phyloP scores from a whole-genome alignment of 2,797 vertebrate genomes.

The Botia kubotai region DNA sequence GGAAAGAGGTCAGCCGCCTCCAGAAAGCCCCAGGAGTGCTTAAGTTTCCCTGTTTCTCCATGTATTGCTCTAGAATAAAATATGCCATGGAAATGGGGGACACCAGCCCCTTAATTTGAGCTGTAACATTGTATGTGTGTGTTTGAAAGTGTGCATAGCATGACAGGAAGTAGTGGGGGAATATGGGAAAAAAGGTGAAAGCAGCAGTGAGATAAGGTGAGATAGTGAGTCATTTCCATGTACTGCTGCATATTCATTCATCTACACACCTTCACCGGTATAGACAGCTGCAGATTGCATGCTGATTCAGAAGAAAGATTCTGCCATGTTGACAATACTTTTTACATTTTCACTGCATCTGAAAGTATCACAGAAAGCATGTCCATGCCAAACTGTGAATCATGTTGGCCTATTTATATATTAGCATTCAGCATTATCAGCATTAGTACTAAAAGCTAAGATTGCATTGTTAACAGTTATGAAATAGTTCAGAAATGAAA shows the following conservation, averaged over 20 bases:
- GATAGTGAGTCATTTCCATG: neutral
- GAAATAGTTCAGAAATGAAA: too few relatives aligned
- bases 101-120: neutral
- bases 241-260: neutral
- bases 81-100: neutral
- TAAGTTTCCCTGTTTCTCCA: neutral
- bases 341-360: neutral
- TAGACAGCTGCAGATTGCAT: neutral
- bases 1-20: neutral
- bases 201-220: neutral
- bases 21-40: constrained; percentile 17
- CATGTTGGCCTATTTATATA: neutral
- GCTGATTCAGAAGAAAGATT: neutral
- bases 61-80: constrained; percentile 8
- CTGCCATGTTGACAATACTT: neutral
- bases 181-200: neutral
- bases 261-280: neutral
- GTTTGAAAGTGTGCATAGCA: neutral
- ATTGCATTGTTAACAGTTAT: too few relatives aligned
- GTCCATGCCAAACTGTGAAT: neutral
- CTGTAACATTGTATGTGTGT: neutral
- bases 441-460: neutral
- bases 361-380: neutral
- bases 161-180: neutral
- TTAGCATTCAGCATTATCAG: neutral